Base-by-base conservation (phyloP, 2,113 vertebrate species). In the Onychostruthus taczanowskii region DNA sequence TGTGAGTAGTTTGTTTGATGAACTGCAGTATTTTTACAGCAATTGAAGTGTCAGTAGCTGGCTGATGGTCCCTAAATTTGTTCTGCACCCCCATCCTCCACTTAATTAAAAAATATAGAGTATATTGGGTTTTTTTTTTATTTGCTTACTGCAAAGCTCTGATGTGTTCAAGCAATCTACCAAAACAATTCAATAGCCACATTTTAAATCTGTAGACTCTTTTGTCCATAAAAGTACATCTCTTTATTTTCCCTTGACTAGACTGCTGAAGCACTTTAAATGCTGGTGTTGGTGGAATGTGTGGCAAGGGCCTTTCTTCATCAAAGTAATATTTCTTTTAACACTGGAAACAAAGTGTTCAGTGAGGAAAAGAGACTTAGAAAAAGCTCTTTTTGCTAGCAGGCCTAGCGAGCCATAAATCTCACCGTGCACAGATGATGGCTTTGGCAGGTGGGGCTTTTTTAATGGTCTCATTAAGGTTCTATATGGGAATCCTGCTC, bases 371-470 rank as follows among this genome's bases (percentile, higher is more conserved):
- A 79, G 24, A 62, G 16, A 31, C n/a, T 37, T 41, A 31, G 37
- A 66, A 49, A 49, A 20, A 76, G 17, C 7, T 72, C 7, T 35
- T 88, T 68, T 68, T 76, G 30, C 9, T 13, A 80, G 41, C 50
- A 85, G 46, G 24, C 19, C 43, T 78, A 16, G 41, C 66, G 58
- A 52, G 16, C 74, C 70, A 76, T 49, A 76, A 83, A 85, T 82
- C 70, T 95, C 86, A 19, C 27, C 0, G 0, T 11, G 37, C n/a
- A 23, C 17, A 83, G 75, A 73, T 76, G 79, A 58, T 67, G 37
- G 49, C 53, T 96, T 62, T 94, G 87, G 79, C 83, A 94, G 74
- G 59, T 88, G 72, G 53, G 80, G 46, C 18, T 69, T 91, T 93
- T 66, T 66, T 88, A 90, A 88, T 31, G 67, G 33, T 63, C 79